Evolutionary conservation across 2,888 invertebrate species (phyloP), one percentile per base, ranked within the genome.

Genomic region (Agrilus mali): DNA sequence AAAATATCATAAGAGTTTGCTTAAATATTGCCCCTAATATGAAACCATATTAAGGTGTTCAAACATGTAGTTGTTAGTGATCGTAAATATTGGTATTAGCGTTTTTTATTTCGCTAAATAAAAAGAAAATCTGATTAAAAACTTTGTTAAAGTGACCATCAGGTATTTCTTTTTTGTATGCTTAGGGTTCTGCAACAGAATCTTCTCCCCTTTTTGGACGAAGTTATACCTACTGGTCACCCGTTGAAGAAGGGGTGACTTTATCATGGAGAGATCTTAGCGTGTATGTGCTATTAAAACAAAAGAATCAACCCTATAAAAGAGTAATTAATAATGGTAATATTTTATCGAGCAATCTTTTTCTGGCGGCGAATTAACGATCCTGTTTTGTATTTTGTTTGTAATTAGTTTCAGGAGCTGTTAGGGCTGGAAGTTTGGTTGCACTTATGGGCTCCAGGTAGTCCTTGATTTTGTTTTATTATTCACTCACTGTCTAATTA

Each of bases 401-500:
- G 17, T 27, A 27, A 38, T 46, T 41, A 37, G 87, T 85, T 4
- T 80, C 80, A 48, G 90, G 90, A 37, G 83, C 83, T 31, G 82
- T 87, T 5, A 80, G 80, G 57, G 81, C 87, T 7, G 89, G 89
- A 7, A 80, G 81, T 51, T 69, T 90, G 53, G 83, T 86, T 47
- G 89, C 89, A 1, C 67, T 90, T 46, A 84, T 90, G 80, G 89
- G 89, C 45, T 79, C 86, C 48, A 84, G 86, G 87, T 86, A 50
- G 37, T 35, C 32, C 40, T 36, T 27, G 27, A 27, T 27, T 4
- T 20, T 27, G 7, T 20, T 20, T 20, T 20, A 20, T 20, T 5
- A 20, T 27, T 3, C 10, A 27, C 27, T 3, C 4, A 10, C 5
- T 27, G 8, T 27, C 10, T 27, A 27, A 27, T 27, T 27, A 22